Evolutionary conservation across 2,888 invertebrate species (phyloP).

Genomic region (Mystacides longicornis): DNA sequence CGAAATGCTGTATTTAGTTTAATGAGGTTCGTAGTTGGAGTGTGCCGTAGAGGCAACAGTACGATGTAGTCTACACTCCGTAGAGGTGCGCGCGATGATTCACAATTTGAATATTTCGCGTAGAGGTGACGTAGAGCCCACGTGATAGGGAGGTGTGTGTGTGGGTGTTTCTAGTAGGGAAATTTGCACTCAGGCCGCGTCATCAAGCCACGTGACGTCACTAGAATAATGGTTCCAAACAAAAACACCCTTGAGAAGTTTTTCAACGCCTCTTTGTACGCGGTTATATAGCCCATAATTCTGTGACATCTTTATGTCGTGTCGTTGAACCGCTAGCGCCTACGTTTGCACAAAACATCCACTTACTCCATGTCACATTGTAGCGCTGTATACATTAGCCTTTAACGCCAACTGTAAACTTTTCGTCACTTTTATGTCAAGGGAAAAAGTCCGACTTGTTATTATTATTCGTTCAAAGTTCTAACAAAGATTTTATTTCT

Average conservation of each 20-base stretch:
- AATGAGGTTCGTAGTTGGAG: too few relatives aligned
- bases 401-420: background rate
- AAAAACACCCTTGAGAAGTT: conserved; percentile 16
- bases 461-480: background rate
- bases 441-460: background rate
- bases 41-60: too few relatives aligned
- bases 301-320: conserved; percentile 2
- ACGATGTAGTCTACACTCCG: too few relatives aligned
- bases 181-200: conserved; percentile 12
- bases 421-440: background rate
- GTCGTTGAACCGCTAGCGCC: background rate
- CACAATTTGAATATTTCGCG: conserved; percentile 1
- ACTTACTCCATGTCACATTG: background rate
- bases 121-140: background rate
- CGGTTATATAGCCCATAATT: conserved; percentile 1
- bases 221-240: conserved; percentile 8
- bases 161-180: conserved; percentile 3
- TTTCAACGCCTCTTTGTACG: conserved; percentile 4
- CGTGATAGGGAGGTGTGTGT: background rate
- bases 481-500: background rate
- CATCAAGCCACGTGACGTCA: conserved; percentile 13
- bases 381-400: background rate
- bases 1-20: too few relatives aligned
- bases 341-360: background rate
- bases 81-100: conserved; percentile 1